A percentile compares a stretch with the other conserved stretches of the same genome.
Evolutionary conservation across 2,797 vertebrate genomes (phyloP).

Genomic region (Intellagama lesueurii): DNA sequence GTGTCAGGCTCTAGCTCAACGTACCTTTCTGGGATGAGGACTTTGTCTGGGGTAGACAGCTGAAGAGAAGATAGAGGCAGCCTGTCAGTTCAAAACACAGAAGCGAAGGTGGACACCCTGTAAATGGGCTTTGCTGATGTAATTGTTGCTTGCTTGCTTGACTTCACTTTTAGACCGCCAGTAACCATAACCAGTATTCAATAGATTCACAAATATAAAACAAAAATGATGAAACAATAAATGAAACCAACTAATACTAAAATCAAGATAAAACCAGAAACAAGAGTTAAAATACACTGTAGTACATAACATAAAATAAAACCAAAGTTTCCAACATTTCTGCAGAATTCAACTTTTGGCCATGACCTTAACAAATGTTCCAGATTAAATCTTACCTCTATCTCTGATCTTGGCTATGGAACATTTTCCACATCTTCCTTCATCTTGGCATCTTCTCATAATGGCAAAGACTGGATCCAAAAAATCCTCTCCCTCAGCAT

Average conservation of each 20-base stretch:
- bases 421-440: background rate
- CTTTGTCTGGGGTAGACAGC: slow-evolving; percentile 89
- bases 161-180: background rate
- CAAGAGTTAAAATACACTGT: too few relatives aligned
- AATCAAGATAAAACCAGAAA: too few relatives aligned
- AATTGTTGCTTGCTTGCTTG: background rate
- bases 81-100: background rate
- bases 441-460: background rate
- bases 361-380: background rate
- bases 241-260: too few relatives aligned
- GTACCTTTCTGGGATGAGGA: slow-evolving; percentile 91
- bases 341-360: background rate
- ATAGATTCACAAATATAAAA: background rate
- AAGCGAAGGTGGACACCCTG: background rate
- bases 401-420: background rate
- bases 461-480: background rate
- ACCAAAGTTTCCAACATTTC: background rate
- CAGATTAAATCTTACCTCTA: background rate
- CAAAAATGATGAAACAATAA: too few relatives aligned
- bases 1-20: slow-evolving; percentile 85
- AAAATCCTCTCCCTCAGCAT: background rate
- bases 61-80: slow-evolving; percentile 47
- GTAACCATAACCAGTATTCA: background rate
- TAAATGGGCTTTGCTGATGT: background rate
- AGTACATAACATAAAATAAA: background rate